These are phyloP conservation scores for Channa argus DNA, from an alignment of 2,113 vertebrate genomes.

Conservation along the genomic window DNA sequence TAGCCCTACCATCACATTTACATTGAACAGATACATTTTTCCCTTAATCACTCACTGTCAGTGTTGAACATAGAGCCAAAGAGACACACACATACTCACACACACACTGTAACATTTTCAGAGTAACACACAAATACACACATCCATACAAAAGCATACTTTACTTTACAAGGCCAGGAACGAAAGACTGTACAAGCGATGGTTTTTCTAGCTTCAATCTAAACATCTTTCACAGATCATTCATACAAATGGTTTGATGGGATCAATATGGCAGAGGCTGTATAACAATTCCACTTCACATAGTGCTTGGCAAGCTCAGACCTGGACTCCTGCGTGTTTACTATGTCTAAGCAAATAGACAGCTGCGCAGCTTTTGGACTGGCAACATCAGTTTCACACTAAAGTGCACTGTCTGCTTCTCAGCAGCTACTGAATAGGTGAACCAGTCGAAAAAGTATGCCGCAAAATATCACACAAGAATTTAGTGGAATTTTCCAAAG, in stretches of 20 bases:
- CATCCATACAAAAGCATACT: slow-evolving; percentile 46
- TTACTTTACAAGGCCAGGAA: slow-evolving; percentile 67
- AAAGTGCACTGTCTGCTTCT: no score
- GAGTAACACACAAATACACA: slow-evolving; percentile 28
- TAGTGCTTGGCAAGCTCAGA: background rate
- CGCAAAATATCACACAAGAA: no score
- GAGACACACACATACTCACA: slow-evolving; percentile 15
- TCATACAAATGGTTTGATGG: slow-evolving; percentile 9
- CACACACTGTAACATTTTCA: slow-evolving; percentile 23
- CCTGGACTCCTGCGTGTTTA: background rate
- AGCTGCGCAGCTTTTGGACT: no score
- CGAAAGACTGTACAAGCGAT: slow-evolving; percentile 20
- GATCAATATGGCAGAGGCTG: slow-evolving; percentile 5
- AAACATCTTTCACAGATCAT: slow-evolving; percentile 41
- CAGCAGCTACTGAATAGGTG: no score
- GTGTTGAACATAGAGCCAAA: slow-evolving; percentile 17
- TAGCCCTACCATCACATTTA: slow-evolving; percentile 36
- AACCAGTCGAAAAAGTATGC: no score
- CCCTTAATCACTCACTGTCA: slow-evolving; percentile 54
- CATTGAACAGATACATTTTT: slow-evolving; percentile 59
- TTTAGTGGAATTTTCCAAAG: no score
- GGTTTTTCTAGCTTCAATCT: slow-evolving; percentile 31
- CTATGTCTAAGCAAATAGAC: background rate
- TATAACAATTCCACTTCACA: slow-evolving; percentile 1
- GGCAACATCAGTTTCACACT: no score